Evolutionary conservation across 2,888 invertebrate genomes (phyloP).

Genomic region (Macrophya alboannulata): DNA sequence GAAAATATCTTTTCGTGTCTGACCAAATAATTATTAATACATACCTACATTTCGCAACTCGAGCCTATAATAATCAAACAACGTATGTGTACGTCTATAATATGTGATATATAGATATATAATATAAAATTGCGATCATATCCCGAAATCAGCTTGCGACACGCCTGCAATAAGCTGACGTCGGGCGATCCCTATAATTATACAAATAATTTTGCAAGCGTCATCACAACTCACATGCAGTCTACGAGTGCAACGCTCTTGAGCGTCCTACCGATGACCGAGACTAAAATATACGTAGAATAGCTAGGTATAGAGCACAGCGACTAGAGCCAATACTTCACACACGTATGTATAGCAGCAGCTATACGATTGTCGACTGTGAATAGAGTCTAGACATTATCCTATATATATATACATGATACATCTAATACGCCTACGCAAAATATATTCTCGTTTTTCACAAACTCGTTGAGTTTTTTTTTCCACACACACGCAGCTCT

Average conservation of each 20-base stretch:
- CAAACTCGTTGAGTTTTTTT: constrained; percentile 1
- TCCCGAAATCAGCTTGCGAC: constrained; percentile 9
- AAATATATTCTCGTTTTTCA: background rate
- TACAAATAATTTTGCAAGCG: constrained; percentile 31
- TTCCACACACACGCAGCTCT: background rate
- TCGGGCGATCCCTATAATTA: background rate
- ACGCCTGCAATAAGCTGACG: background rate
- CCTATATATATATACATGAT: too few relatives aligned
- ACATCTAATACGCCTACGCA: background rate
- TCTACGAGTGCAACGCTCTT: constrained; percentile 40
- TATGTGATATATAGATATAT: background rate
- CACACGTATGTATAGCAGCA: too few relatives aligned
- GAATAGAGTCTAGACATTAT: constrained; percentile 14
- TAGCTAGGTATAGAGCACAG: constrained; percentile 3
- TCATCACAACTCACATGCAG: constrained; percentile 9
- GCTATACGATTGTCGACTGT: background rate
- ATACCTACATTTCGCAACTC: background rate
- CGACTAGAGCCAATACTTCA: too few relatives aligned
- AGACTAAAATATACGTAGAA: constrained; percentile 29
- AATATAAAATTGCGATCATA: background rate
- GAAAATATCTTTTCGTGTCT: too few relatives aligned
- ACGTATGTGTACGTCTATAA: background rate
- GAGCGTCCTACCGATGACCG: constrained; percentile 31
- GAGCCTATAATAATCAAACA: background rate
- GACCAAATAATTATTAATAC: too few relatives aligned